phyloP scores from a whole-genome alignment of 2,797 vertebrate genomes.

The Sciaenops ocellatus region DNA sequence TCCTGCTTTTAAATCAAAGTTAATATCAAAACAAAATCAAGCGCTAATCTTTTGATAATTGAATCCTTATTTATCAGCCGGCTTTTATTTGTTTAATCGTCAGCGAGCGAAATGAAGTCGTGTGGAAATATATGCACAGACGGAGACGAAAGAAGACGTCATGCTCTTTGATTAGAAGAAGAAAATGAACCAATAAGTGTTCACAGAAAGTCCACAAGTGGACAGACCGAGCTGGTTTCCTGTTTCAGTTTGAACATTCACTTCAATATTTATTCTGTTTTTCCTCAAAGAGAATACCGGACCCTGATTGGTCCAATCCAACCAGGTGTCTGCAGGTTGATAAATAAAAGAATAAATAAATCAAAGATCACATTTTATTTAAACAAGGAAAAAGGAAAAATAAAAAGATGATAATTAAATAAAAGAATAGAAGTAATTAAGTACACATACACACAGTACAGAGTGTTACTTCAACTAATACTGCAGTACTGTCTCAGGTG shows the following conservation, averaged over 20 bases:
- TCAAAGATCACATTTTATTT: no score
- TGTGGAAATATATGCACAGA: slow-evolving; percentile 60
- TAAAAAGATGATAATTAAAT: no score
- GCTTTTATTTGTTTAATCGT: slow-evolving; percentile 57
- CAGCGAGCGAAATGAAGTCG: slow-evolving; percentile 39
- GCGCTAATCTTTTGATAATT: slow-evolving; percentile 74
- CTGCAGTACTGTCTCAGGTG: no score
- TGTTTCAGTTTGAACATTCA: background rate
- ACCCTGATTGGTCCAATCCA: background rate
- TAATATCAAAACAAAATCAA: slow-evolving; percentile 71
- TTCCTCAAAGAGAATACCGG: background rate
- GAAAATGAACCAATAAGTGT: slow-evolving; percentile 19
- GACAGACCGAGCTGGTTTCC: background rate
- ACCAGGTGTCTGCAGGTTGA: background rate
- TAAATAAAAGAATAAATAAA: no score
- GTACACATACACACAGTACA: no score
- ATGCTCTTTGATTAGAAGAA: background rate
- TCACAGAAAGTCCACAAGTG: slow-evolving; percentile 31
- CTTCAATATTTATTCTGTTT: background rate
- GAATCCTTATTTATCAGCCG: slow-evolving; percentile 67
- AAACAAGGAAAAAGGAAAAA: no score
- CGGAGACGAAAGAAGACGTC: slow-evolving; percentile 20
- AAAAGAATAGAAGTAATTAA: no score
- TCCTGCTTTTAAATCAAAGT: slow-evolving; percentile 59
- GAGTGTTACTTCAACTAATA: no score